Conservation (phyloP, 2,797 vertebrate species). For the Odontamblyopus rebecca region DNA sequence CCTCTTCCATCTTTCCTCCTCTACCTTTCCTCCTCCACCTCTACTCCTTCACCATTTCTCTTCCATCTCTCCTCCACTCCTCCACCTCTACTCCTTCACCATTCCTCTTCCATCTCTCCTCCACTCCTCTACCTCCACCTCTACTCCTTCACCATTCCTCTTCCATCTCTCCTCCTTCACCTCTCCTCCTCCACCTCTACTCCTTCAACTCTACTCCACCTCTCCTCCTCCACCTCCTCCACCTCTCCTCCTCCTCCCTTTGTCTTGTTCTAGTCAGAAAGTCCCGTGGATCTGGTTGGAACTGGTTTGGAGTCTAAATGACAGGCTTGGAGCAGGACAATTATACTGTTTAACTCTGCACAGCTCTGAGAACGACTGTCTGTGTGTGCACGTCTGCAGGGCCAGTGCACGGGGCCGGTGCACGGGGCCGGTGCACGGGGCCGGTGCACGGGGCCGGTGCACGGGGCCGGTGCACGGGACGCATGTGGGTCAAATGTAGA, state of each 20-base stretch:
- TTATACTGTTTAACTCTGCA: slow-evolving; percentile 49
- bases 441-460: too few species aligned
- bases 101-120: too few species aligned
- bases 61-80: too few species aligned
- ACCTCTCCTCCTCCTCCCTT: background rate
- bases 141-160: too few species aligned
- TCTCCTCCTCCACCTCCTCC: slow-evolving; percentile 13
- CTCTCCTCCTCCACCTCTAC: background rate
- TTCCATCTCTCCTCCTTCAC: background rate
- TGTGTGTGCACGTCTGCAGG: slow-evolving; percentile 25
- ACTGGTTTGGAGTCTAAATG: slow-evolving; percentile 56
- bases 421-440: background rate
- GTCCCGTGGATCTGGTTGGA: slow-evolving; percentile 55
- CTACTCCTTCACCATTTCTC: too few species aligned
- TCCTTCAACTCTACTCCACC: background rate
- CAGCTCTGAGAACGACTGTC: slow-evolving; percentile 25
- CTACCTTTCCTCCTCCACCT: too few species aligned
- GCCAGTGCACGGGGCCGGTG: too few species aligned
- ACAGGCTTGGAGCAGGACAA: slow-evolving; percentile 56
- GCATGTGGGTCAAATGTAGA: background rate
- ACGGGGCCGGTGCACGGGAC: background rate
- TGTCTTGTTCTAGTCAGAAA: slow-evolving; percentile 37
- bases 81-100: too few species aligned
- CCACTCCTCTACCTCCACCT: too few species aligned
- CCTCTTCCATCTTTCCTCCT: too few species aligned